Evolutionary conservation across 92 coral and sea anemone genomes (phyloP), one percentile per base, ranked within the genome.

Genomic region (Chrysogorgia sp.): DNA sequence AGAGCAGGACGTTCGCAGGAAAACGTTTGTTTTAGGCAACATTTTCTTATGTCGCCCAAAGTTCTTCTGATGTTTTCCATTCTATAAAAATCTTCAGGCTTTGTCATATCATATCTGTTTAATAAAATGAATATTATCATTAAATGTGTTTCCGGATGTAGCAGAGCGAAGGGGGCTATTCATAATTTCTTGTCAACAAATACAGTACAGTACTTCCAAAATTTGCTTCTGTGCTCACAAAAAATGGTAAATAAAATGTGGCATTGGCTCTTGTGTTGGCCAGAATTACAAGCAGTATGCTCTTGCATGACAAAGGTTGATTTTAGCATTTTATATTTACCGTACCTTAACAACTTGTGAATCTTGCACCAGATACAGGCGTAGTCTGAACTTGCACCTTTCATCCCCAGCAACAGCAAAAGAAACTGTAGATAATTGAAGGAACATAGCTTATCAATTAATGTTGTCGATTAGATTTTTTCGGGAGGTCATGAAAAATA

Each of bases 81-180:
- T 68, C 81, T 53, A 34, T 80, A 63, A 65, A 63, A 80, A 13
- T 80, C 67, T 63, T 79, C 76, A 24, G 81, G 81, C 70, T 74
- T 85, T 48, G 89, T 34, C 89, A 80, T 71, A 43, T 80, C 89
- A 80, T 48, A 72, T 57, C 89, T 85, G 43, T 37, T 37, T 37
- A 37, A 37, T 37, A 37, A 37, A 37, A 37, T 37, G 43, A 37
- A 37, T 37, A 37, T 37, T 37, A 37, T 37, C 43, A 37, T n/a
- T 37, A 5, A 37, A 37, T 37, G 43, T 37, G 43, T 37, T 57
- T 57, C 22, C 30, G 24, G 12, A 7, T 7, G 7, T 26, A 60
- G 37, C 28, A 30, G 66, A 60, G 66, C 66, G 35, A 60, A 19
- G 66, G 30, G 24, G 63, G 63, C 28, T 60, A 2, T 60, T 60